Conservation (phyloP, 2,888 invertebrate species). For the Dolichopus griseipennis region DNA sequence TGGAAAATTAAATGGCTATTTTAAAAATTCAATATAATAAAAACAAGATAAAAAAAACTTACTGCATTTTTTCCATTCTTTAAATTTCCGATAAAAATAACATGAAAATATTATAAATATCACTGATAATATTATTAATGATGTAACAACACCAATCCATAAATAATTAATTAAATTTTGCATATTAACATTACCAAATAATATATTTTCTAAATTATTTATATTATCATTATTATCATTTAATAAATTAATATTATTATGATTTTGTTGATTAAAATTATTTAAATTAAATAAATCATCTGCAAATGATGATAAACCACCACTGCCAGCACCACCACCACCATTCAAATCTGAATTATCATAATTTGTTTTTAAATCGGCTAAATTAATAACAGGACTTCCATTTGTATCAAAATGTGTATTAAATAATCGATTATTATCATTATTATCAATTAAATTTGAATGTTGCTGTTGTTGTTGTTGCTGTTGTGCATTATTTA, state of each 20-base stretch:
- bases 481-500: constrained; percentile 27
- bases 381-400: constrained; percentile 9
- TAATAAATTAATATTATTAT: constrained; percentile 38
- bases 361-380: constrained; percentile 9
- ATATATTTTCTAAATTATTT: constrained; percentile 14
- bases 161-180: constrained; percentile 40
- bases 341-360: not conserved
- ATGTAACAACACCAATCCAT: constrained; percentile 42
- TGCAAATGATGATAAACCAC: constrained; percentile 14
- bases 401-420: constrained; percentile 3
- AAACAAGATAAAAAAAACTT: constrained; percentile 27
- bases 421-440: constrained; percentile 15
- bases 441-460: constrained; percentile 3
- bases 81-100: constrained; percentile 42
- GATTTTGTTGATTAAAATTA: constrained; percentile 34
- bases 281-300: constrained; percentile 23
- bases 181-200: constrained; percentile 36
- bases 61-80: constrained; percentile 44
- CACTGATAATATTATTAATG: constrained; percentile 36
- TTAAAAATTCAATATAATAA: too few species aligned
- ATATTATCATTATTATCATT: constrained; percentile 26
- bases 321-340: not conserved
- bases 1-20: too few species aligned
- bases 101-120: constrained; percentile 41
- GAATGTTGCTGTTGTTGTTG: constrained; percentile 12